These are phyloP conservation scores for Gadus macrocephalus DNA, from an alignment of 2,113 vertebrate genomes.

Conservation along the genomic window DNA sequence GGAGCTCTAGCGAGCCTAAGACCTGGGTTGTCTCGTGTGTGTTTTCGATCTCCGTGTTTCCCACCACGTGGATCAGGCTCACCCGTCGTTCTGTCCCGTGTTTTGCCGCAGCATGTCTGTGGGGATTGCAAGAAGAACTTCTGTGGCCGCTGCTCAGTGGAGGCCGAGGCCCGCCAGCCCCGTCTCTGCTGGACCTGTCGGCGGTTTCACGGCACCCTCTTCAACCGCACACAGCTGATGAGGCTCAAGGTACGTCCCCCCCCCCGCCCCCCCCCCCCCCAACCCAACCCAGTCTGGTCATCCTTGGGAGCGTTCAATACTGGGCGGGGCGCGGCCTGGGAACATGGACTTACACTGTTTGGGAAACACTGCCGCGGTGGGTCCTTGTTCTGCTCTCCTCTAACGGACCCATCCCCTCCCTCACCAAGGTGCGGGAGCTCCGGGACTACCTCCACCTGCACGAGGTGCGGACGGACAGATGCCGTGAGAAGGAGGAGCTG, in stretches of 20 bases:
- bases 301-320: not conserved
- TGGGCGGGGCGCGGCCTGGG: not conserved
- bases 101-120: constrained; percentile 73
- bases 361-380: not conserved
- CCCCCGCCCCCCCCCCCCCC: not conserved
- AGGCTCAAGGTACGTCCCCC: constrained; percentile 77
- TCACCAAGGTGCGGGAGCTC: constrained; percentile 81
- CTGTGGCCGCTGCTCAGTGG: constrained; percentile 71
- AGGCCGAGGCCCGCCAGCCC: constrained; percentile 63
- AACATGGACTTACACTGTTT: not conserved
- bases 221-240: constrained; percentile 80
- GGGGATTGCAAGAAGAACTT: constrained; percentile 84
- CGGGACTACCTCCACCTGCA: constrained; percentile 83
- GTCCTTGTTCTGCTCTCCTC: not conserved
- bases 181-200: constrained; percentile 80
- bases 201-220: constrained; percentile 76
- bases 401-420: no score
- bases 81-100: not conserved
- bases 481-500: constrained; percentile 86
- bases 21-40: not conserved
- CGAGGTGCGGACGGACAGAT: constrained; percentile 78
- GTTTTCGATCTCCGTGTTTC: not conserved
- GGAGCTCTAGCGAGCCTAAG: not conserved
- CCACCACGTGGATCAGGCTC: not conserved
- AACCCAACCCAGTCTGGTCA: no score